Base-by-base conservation (phyloP, 1,140 invertebrate genomes). In the Musca vetustissima region DNA sequence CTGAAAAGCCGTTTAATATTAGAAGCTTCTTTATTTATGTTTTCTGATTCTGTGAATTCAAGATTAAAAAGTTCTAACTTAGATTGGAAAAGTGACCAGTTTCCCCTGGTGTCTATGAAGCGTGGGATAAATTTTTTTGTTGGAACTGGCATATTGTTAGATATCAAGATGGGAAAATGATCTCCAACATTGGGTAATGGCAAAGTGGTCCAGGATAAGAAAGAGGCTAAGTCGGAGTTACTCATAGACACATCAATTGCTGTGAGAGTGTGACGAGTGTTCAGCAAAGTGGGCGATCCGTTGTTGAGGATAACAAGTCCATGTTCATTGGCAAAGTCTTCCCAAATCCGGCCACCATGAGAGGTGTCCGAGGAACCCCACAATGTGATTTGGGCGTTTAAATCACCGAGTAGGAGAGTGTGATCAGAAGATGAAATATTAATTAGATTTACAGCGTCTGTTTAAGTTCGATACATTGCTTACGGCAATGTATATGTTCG, bases 101-200 rank as follows among this genome's bases (percentile, higher is more conserved):
- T n/a, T 25, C 21, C 53, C 14, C 14, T 57, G 3, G 3, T 57
- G 13, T 57, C 53, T 9, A 25, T 57, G 25, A 57, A 57, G 7
- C 53, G 53, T 24, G 21, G 25, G 2, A 17, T 13, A 57, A 57
- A 57, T 14, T 57, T 25, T 25, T 24, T 57, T 57, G 24, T 57
- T 25, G 13, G 53, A 13, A 25, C 15, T 24, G 9, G 14, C 3
- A n/a, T n/a, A n/a, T n/a, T n/a, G n/a, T n/a, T n/a, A n/a, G n/a
- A n/a, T n/a, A n/a, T n/a, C n/a, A n/a, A 25, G 28, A 57, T 57
- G 25, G 53, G 53, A 25, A 57, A 57, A 24, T 57, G 53, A 25
- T 28, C 53, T 9, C 22, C 53, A 57, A 57, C 53, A 4, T 25
- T 9, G 15, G 53, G 53, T 13, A 57, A 6, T 9, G 22, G 7